A percentile compares a stretch with the other conserved stretches of the same genome.
These are phyloP conservation scores for Nymphicus hollandicus DNA, from an alignment of 2,113 vertebrate species.

Conservation along the genomic window DNA sequence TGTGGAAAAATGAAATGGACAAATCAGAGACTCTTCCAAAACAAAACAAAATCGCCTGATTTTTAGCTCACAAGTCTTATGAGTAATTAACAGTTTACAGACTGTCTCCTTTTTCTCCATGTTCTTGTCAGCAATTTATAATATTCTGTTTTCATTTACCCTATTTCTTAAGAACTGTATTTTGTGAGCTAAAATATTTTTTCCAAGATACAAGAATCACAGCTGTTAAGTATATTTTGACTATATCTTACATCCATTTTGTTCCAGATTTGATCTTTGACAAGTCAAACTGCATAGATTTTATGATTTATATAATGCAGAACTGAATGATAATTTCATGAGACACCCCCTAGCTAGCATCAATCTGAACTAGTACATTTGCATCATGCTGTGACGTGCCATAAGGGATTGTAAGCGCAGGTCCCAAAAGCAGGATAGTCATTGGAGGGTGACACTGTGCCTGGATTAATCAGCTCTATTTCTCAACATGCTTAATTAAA, in stretches of 20 bases:
- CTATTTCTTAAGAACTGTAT: background rate
- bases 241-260: background rate
- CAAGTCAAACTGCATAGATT: background rate
- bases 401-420: background rate
- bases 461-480: background rate
- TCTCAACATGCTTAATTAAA: conserved; percentile 4
- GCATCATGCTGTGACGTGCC: background rate
- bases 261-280: background rate
- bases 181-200: background rate
- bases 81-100: background rate
- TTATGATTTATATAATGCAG: background rate
- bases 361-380: background rate
- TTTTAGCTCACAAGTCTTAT: background rate
- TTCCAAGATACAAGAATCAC: background rate
- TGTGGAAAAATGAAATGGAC: background rate
- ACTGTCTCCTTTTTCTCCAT: background rate
- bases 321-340: background rate
- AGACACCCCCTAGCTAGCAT: background rate
- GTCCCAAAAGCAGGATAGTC: background rate
- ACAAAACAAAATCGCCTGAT: background rate
- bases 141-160: background rate
- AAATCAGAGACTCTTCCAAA: background rate
- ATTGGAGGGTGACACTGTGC: background rate
- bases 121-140: background rate
- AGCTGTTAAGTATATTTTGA: background rate